Evolutionary conservation across 2,797 vertebrate species (phyloP), one percentile per base, ranked within the genome.

Genomic region (Pantherophis vulpinus): DNA sequence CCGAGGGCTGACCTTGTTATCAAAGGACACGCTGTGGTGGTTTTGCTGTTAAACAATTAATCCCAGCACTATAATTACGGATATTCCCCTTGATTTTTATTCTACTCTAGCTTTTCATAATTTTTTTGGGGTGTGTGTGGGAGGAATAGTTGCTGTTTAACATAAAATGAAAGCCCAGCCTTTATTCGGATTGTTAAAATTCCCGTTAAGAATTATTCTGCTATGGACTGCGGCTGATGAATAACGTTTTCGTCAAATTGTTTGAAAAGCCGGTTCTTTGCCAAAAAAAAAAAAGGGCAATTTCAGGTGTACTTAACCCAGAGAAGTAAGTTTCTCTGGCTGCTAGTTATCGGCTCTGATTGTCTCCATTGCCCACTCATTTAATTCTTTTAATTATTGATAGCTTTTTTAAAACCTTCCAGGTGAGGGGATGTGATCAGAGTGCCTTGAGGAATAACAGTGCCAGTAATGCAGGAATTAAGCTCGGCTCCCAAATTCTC

Each of bases 1-100:
- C 93, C 94, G 92, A 93, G 93, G 95, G 94, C 95, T 96, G 90
- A 0, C 92, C 94, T 95, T 74, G 32, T n/a, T 92, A 89, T 93
- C 0, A 0, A 91, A 91, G 23, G 74, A 18, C 27, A 3, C 4
- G 20, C 32, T 1, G 20, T 37, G 54, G n/a, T 1, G 1, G 3
- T 11, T 60, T 51, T 23, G n/a, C 8, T 18, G 7, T 54, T 42
- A 29, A 60, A 60, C 20, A 32, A 37, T 60, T 90, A 7, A 32
- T 47, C 86, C 37, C 29, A n/a, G 66, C n/a, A 16, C 54, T 0
- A 55, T 42, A 60, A 88, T 54, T 20, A 29, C 29, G 66, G 16
- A 20, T 29, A 42, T 12, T 29, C 32, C 27, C 9, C 42, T 7
- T 0, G 32, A 11, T 1, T 92, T 58, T 92, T 56, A 54, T 86